A percentile compares a stretch with the other conserved stretches of the same genome.
These are phyloP conservation scores for Microcebus griseorufus DNA, from an alignment of 2,113 vertebrate genomes.

Conservation along the genomic window DNA sequence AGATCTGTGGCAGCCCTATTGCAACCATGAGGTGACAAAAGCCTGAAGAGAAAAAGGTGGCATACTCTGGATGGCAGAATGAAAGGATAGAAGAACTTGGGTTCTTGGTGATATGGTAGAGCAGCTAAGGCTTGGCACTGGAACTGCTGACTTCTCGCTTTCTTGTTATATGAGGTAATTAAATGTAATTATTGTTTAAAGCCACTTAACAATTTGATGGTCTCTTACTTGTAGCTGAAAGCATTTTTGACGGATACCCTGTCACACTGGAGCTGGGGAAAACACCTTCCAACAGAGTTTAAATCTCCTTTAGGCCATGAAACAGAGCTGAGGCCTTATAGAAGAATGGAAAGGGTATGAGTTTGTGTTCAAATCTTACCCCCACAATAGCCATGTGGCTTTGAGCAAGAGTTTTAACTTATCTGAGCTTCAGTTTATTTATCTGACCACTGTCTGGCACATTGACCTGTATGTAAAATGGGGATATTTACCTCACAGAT, in stretches of 20 bases:
- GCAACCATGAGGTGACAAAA: background rate
- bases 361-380: background rate
- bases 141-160: background rate
- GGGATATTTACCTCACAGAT: too few relatives aligned
- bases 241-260: background rate
- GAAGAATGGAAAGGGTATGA: background rate
- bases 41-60: background rate
- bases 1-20: background rate
- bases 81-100: background rate
- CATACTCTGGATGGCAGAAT: background rate
- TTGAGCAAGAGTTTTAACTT: background rate
- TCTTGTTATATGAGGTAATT: background rate
- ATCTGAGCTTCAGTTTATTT: background rate
- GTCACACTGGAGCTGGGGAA: background rate
- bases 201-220: background rate
- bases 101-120: background rate
- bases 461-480: background rate
- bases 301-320: background rate
- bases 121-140: background rate
- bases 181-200: background rate
- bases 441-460: background rate
- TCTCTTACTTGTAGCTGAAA: background rate
- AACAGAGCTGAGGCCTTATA: background rate
- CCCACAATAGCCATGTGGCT: background rate
- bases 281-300: background rate